Conservation (phyloP, 2,113 vertebrate genomes). For the Cyphomyrus plagiostoma region DNA sequence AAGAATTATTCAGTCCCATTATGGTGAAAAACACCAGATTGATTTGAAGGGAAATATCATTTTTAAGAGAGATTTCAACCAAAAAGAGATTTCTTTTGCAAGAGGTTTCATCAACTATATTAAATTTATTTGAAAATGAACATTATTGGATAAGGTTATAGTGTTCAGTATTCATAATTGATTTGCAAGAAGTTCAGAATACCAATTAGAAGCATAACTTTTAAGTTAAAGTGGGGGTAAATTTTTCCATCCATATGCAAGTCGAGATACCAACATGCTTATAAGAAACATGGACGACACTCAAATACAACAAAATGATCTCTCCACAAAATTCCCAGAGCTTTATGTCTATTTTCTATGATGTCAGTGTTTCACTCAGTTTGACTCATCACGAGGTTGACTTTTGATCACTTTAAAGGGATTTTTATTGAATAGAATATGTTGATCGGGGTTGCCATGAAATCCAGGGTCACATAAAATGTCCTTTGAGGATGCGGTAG, state of each 20-base stretch:
- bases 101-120: neutral
- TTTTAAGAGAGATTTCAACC: neutral
- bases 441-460: neutral
- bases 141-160: neutral
- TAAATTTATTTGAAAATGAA: neutral
- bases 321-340: neutral
- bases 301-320: neutral
- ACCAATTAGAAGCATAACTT: neutral
- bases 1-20: neutral
- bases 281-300: neutral
- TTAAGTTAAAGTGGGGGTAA: neutral
- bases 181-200: neutral
- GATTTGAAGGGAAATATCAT: neutral
- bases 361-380: neutral
- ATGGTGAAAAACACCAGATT: neutral
- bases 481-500: neutral
- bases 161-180: neutral
- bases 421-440: neutral
- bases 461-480: neutral
- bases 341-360: neutral
- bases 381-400: neutral
- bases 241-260: neutral
- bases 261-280: neutral
- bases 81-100: neutral
- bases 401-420: neutral